phyloP scores from a whole-genome alignment of 2,888 invertebrate species.

The Aplocera efformata region DNA sequence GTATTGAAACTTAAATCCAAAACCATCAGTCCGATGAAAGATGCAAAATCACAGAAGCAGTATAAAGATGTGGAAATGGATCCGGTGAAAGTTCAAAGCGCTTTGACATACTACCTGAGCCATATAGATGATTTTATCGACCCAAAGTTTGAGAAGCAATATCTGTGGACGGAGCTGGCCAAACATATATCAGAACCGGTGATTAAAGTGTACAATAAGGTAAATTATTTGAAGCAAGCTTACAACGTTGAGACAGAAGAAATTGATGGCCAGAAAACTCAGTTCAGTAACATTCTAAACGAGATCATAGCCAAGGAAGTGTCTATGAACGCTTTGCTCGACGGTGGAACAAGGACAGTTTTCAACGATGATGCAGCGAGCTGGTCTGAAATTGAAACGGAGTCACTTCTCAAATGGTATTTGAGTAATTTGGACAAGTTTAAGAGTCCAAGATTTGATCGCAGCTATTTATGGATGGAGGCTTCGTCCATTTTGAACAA shows the following conservation, averaged over 20 bases:
- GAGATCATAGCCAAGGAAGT: slow-evolving; percentile 51
- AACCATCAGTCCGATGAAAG: slow-evolving; percentile 31
- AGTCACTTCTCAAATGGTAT: slow-evolving; percentile 62
- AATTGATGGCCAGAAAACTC: slow-evolving; percentile 32
- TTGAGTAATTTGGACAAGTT: slow-evolving; percentile 67
- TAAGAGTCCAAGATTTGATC: slow-evolving; percentile 64
- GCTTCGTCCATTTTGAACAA: slow-evolving; percentile 55
- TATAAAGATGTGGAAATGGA: slow-evolving; percentile 52
- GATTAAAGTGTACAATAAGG: slow-evolving; percentile 57
- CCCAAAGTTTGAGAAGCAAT: slow-evolving; percentile 63
- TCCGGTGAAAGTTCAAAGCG: slow-evolving; percentile 48
- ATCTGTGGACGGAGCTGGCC: slow-evolving; percentile 61
- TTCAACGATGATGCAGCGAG: slow-evolving; percentile 36
- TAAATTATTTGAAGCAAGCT: slow-evolving; percentile 60
- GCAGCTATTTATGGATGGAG: slow-evolving; percentile 67
- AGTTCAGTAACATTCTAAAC: slow-evolving; percentile 42
- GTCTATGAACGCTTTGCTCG: slow-evolving; percentile 40
- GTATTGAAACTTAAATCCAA: slow-evolving; percentile 52
- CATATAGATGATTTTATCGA: slow-evolving; percentile 63
- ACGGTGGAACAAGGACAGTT: slow-evolving; percentile 36
- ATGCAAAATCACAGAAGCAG: slow-evolving; percentile 38
- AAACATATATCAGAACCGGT: slow-evolving; percentile 49
- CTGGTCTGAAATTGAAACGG: slow-evolving; percentile 60
- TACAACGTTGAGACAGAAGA: slow-evolving; percentile 41
- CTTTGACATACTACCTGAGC: slow-evolving; percentile 56